Percentiles rank a stretch among this genome's conserved stretches.
Evolutionary conservation across 2,888 invertebrate species (phyloP).

Genomic region (Oxycera nigricornis): DNA sequence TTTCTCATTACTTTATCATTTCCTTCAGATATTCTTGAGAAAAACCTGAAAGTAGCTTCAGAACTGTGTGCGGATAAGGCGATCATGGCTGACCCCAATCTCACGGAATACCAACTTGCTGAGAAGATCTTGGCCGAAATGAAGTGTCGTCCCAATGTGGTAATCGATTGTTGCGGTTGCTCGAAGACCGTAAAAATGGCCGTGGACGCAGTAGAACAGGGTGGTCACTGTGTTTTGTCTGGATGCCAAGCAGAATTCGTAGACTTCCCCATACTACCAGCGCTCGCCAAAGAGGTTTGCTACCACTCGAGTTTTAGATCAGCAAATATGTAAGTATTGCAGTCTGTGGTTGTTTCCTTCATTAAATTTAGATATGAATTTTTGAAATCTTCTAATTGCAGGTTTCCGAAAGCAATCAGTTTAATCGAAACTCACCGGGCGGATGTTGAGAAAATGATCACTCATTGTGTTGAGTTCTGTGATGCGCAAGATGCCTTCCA

Average conservation of each 20-base stretch:
- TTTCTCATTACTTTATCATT: neutral
- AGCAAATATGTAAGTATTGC: slow-evolving; percentile 53
- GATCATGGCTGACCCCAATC: slow-evolving; percentile 48
- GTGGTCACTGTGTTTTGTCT: slow-evolving; percentile 53
- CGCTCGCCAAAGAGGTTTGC: slow-evolving; percentile 56
- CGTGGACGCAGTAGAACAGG: slow-evolving; percentile 54
- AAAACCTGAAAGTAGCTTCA: neutral
- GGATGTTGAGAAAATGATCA: slow-evolving; percentile 5
- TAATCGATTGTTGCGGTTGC: slow-evolving; percentile 55
- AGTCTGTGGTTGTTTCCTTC: neutral
- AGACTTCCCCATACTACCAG: slow-evolving; percentile 54
- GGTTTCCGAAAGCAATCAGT: slow-evolving; percentile 13
- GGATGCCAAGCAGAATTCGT: slow-evolving; percentile 56
- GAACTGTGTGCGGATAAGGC: slow-evolving; percentile 47
- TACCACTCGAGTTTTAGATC: slow-evolving; percentile 56
- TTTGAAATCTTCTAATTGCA: neutral
- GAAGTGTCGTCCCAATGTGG: slow-evolving; percentile 53
- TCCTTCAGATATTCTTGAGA: slow-evolving; percentile 16
- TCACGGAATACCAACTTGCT: slow-evolving; percentile 49
- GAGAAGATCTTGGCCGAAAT: slow-evolving; percentile 50
- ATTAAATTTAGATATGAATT: no score
- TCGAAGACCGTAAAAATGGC: slow-evolving; percentile 55
- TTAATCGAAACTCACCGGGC: neutral
- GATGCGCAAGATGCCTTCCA: slow-evolving; percentile 17
- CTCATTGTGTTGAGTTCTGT: slow-evolving; percentile 2